Evolutionary conservation across 1,140 invertebrate species (phyloP).

Genomic region (Panulirus ornatus): DNA sequence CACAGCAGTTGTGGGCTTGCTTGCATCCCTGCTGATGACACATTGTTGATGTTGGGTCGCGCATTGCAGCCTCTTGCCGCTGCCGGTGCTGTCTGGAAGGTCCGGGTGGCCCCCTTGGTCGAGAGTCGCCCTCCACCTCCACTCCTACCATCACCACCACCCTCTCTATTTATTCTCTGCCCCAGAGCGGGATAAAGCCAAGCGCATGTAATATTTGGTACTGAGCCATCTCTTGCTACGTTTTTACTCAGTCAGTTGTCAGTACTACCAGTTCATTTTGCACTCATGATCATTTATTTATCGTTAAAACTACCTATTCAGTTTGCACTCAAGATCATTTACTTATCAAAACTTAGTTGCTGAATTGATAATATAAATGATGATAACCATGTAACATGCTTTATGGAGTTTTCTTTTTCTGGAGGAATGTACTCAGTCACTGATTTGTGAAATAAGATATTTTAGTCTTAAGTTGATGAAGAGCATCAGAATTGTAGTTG

Average conservation of each 20-base stretch:
- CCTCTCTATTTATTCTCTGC: conserved; percentile 73
- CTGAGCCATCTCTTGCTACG: conserved; percentile 73
- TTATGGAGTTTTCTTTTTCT: conserved; percentile 53
- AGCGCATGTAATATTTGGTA: conserved; percentile 71
- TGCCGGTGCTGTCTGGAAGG: conserved; percentile 66
- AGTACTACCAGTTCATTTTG: conserved; percentile 66
- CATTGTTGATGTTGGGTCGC: conserved; percentile 71
- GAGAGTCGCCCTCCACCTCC: conserved; percentile 66
- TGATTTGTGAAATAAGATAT: conserved; percentile 52
- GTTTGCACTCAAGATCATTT: conserved; percentile 37
- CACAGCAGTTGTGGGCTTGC: conserved; percentile 53
- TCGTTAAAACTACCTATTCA: conserved; percentile 50
- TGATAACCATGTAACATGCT: conserved; percentile 25
- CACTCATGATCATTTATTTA: conserved; percentile 60
- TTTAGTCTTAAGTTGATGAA: conserved; percentile 55
- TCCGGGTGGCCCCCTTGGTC: conserved; percentile 68
- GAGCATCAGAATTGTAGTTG: conserved; percentile 62
- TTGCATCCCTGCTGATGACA: conserved; percentile 38
- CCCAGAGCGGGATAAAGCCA: conserved; percentile 71
- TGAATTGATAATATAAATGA: conserved; percentile 43
- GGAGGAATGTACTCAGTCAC: conserved; percentile 55
- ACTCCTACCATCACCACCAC: conserved; percentile 68
- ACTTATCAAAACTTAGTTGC: conserved; percentile 14
- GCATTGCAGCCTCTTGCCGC: conserved; percentile 70
- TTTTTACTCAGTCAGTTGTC: conserved; percentile 65